Base-by-base conservation (phyloP, 2,797 vertebrate genomes). In the Syncerus caffer region DNA sequence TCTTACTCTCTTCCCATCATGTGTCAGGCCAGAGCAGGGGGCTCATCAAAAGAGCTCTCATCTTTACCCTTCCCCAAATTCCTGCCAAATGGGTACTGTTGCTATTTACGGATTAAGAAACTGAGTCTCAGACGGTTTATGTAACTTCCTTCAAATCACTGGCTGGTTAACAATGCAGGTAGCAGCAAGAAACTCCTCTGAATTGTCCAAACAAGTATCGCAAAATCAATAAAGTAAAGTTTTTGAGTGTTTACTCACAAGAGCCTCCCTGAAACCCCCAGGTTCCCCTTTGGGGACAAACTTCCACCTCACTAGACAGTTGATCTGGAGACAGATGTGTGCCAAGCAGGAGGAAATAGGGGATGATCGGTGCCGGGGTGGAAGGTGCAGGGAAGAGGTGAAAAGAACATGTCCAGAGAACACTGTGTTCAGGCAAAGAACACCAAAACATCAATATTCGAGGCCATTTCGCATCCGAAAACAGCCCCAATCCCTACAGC, bases 371-470 rank as follows among this genome's bases (percentile, higher is more conserved):
- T 42, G 25, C 3, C 3, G 21, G 16, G 16, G 21, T 29, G 3
- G 19, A 1, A 12, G 19, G n/a, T 71, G 10, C 7, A 29, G 25
- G 34, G 78, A 14, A 57, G 45, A 23, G 58, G 42, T 12, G 21
- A 17, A 82, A 15, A 42, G 25, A 27, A 11, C 4, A 11, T 25
- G 12, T 14, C 17, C 64, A 17, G 3, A 83, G 78, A 50, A 8
- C 17, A 1, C 2, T 15, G 4, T 11, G 23, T 78, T 51, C 15
- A 25, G 19, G 13, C 45, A 55, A 16, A 58, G 64, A 71, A n/a
- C 17, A 55, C 21, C 15, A 21, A 67, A 42, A 23, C n/a, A 2
- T 0, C 0, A 9, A 1, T 21, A 5, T 55, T 10, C 1, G 0
- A 57, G 4, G 38, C n/a, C n/a, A 3, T 0, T 50, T 71, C 2